Conservation (phyloP, 2,113 vertebrate genomes). For the Pitta sordida region DNA sequence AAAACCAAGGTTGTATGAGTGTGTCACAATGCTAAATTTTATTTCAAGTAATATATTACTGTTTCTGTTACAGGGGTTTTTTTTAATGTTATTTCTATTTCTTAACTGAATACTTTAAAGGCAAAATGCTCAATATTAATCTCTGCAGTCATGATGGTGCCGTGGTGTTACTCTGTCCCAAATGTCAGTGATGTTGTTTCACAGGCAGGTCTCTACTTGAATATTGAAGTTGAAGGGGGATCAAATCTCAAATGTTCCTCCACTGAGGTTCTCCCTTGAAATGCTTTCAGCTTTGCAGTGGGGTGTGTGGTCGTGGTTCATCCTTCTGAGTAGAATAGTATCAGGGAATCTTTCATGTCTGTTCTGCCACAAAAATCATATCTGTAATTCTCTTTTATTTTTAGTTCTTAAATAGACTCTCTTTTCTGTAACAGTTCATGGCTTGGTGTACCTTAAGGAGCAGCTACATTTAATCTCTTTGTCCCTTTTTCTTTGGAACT, state of each 20-base stretch:
- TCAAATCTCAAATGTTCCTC: background rate
- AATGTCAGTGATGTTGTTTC: background rate
- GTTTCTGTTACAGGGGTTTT: fast-evolving
- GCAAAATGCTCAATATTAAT: background rate
- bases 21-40: background rate
- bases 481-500: background rate
- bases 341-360: background rate
- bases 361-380: background rate
- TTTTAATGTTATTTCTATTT: background rate
- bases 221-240: background rate
- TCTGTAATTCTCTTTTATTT: background rate
- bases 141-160: background rate
- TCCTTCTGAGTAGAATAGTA: background rate
- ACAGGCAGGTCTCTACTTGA: background rate
- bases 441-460: background rate
- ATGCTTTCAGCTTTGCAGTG: background rate
- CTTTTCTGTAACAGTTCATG: background rate
- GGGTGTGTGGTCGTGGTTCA: background rate
- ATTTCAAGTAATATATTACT: background rate
- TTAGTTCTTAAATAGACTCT: background rate
- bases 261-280: background rate
- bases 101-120: background rate
- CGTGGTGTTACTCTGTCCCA: background rate
- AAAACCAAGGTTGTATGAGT: background rate
- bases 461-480: background rate